Evolutionary conservation across 1,140 invertebrate species (phyloP).

Genomic region (Globodera rostochiensis): DNA sequence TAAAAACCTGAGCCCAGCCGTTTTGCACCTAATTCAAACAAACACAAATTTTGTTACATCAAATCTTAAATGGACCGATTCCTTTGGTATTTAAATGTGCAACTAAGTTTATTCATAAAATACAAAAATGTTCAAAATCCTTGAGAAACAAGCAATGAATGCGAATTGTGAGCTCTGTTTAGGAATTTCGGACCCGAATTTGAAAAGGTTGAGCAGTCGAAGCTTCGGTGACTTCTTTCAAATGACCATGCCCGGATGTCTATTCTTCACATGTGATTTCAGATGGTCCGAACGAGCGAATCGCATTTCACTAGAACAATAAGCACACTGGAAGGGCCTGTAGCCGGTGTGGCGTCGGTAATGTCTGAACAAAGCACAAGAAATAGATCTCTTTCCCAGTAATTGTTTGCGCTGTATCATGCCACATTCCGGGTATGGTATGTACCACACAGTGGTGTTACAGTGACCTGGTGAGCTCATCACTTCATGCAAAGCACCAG

Average conservation of each 20-base stretch:
- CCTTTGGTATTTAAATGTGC: too few species aligned
- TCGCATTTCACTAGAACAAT: conserved; percentile 76
- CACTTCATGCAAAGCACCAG: conserved; percentile 82
- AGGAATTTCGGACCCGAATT: not conserved
- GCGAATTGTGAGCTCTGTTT: too few species aligned
- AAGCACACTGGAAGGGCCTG: conserved; percentile 71
- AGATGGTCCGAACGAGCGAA: conserved; percentile 90
- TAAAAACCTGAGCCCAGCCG: too few species aligned
- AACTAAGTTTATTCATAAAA: too few species aligned
- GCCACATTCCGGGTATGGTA: not conserved
- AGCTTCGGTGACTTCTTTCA: not conserved
- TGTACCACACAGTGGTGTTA: not conserved
- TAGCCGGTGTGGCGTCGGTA: conserved; percentile 74
- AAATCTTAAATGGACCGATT: too few species aligned
- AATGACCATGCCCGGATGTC: conserved; percentile 38
- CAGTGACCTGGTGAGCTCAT: conserved; percentile 74
- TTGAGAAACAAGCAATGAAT: not conserved
- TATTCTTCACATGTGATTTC: conserved; percentile 83
- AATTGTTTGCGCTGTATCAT: not conserved
- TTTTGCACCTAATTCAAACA: too few species aligned
- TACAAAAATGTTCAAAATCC: not conserved
- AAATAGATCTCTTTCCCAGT: conserved; percentile 7
- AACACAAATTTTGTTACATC: too few species aligned
- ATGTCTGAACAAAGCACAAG: conserved; percentile 63
- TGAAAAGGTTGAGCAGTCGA: not conserved